Conservation (phyloP, 2,888 invertebrate species). For the Meiosimyza decipiens region DNA sequence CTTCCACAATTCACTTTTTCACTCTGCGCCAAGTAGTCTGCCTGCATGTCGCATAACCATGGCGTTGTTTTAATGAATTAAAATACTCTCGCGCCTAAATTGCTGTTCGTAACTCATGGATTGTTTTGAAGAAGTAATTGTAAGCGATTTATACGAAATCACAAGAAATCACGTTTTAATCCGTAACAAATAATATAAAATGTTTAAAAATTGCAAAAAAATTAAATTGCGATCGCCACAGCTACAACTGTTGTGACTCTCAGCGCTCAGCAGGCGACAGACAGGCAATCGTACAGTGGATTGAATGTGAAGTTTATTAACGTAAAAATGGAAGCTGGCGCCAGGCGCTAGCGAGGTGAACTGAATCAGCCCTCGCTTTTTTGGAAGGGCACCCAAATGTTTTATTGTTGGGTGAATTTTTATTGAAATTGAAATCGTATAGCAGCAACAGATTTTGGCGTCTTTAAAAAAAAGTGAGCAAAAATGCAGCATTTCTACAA, state of each 20-base stretch:
- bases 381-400: too few relatives aligned
- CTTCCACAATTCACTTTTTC: too few relatives aligned
- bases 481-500: too few relatives aligned
- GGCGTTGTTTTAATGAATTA: constrained; percentile 21
- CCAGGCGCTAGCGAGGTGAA: too few relatives aligned
- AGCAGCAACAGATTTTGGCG: too few relatives aligned
- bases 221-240: not conserved
- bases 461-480: too few relatives aligned
- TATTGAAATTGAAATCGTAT: too few relatives aligned
- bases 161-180: constrained; percentile 44
- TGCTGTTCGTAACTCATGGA: constrained; percentile 38
- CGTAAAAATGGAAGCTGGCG: too few relatives aligned
- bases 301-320: too few relatives aligned
- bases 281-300: not conserved
- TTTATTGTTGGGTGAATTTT: too few relatives aligned
- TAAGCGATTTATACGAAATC: constrained; percentile 52
- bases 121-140: constrained; percentile 18
- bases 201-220: not conserved
- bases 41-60: constrained; percentile 15
- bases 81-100: constrained; percentile 22
- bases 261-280: constrained; percentile 21
- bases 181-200: constrained; percentile 23
- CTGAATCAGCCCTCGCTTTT: too few relatives aligned
- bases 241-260: too few relatives aligned
- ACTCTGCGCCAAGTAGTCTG: not conserved